A percentile compares a stretch with the other conserved stretches of the same genome.
These are phyloP conservation scores for Callionymus lyra DNA, from an alignment of 2,113 vertebrate species.

Conservation along the genomic window DNA sequence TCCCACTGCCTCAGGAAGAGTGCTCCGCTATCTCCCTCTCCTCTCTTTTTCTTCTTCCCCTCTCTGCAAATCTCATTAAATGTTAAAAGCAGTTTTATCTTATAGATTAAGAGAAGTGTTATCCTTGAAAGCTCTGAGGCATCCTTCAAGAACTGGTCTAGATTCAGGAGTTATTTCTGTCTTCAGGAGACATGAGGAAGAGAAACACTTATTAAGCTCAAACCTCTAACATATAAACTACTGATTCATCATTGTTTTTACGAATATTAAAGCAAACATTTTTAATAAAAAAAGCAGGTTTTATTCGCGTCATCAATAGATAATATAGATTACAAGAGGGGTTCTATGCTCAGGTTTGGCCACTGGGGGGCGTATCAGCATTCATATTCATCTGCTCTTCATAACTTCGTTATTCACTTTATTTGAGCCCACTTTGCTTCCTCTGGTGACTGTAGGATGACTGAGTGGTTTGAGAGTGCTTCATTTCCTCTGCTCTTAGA, in stretches of 20 bases:
- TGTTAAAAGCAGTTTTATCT: conserved; percentile 29
- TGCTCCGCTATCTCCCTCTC: conserved; percentile 14
- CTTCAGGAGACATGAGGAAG: not conserved
- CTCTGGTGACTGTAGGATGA: conserved; percentile 36
- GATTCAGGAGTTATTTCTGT: conserved; percentile 3
- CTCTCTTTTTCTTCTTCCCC: conserved; percentile 2
- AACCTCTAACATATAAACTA: no score
- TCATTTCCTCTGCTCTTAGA: conserved; percentile 46
- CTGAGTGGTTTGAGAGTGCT: conserved; percentile 57
- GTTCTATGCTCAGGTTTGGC: conserved; percentile 11
- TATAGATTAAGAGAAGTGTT: conserved; percentile 23
- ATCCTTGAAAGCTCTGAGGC: conserved; percentile 26
- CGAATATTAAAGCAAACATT: no score
- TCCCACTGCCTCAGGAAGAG: conserved; percentile 16
- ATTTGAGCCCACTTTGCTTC: conserved; percentile 46
- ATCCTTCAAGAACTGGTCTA: conserved; percentile 15
- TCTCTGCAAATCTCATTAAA: conserved; percentile 35
- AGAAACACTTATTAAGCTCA: no score
- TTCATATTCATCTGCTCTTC: conserved; percentile 7
- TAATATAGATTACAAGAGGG: conserved; percentile 6
- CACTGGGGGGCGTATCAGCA: conserved; percentile 49
- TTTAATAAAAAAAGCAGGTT: no score
- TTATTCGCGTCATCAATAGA: conserved; percentile 10
- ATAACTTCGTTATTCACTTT: conserved; percentile 33
- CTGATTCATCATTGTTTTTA: no score